Evolutionary conservation across 30 jellyfish, hydroid and myxozoan species (phyloP).

Genomic region (Aurelia sp.): DNA sequence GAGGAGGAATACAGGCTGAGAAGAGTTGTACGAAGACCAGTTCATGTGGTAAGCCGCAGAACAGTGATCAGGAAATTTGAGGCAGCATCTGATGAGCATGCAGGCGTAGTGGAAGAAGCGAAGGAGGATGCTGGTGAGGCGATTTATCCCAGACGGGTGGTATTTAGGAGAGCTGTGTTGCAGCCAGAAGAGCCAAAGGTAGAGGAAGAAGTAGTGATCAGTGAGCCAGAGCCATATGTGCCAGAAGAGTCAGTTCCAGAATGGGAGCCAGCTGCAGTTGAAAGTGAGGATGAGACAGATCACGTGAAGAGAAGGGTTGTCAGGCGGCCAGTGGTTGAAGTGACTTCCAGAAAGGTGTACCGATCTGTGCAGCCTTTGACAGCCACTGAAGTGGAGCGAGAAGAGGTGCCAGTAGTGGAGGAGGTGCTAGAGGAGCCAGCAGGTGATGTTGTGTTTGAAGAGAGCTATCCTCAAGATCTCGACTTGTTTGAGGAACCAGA

Average conservation of each 20-base stretch:
- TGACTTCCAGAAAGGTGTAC: slow-evolving; percentile 45
- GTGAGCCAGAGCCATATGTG: slow-evolving; percentile 45
- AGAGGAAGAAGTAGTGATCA: slow-evolving; percentile 23
- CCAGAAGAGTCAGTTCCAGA: slow-evolving; percentile 44
- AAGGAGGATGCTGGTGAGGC: slow-evolving; percentile 42
- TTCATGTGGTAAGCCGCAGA: no score
- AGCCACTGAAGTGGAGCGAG: slow-evolving; percentile 11
- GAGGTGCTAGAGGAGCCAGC: slow-evolving; percentile 75
- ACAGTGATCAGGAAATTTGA: no score
- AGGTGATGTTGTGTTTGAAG: slow-evolving; percentile 28
- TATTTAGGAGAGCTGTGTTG: slow-evolving; percentile 41
- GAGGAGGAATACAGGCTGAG: no score
- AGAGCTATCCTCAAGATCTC: slow-evolving; percentile 16
- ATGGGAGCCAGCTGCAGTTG: slow-evolving; percentile 6
- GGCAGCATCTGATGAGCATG: no score
- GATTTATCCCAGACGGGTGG: slow-evolving; percentile 54
- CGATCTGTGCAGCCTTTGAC: slow-evolving; percentile 18
- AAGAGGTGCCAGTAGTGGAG: slow-evolving; percentile 52
- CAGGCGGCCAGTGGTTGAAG: slow-evolving; percentile 40
- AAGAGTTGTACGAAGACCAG: no score
- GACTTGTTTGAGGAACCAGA: slow-evolving; percentile 53
- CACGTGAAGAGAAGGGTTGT: slow-evolving; percentile 40
- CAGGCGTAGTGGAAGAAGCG: slow-evolving; percentile 13
- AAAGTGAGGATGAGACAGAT: slow-evolving; percentile 34
- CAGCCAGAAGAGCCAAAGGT: neutral